Evolutionary conservation across 2,113 vertebrate species (phyloP), one percentile per base, ranked within the genome.

Genomic region (Lophotis ruficrista): DNA sequence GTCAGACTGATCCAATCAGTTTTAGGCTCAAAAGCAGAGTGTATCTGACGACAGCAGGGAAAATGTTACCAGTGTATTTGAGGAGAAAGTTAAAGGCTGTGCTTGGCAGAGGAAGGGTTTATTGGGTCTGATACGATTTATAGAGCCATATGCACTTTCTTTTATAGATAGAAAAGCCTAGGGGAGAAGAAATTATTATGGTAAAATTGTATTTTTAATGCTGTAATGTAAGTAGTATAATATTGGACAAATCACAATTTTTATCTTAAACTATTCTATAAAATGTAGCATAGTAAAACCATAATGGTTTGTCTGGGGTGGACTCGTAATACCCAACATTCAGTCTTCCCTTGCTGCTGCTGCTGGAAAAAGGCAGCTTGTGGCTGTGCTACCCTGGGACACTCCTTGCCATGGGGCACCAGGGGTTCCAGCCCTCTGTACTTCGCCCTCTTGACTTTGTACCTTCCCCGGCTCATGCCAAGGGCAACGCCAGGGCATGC

Each of bases 41-140:
- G 0, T 51, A 19, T 80, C 64, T 86, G 83, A 93, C 1, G 4
- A 23, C 27, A 90, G 58, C 51, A 83, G 30, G 43, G 64, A 84
- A 81, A 88, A 96, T 30, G 62, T 83, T 85, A 53, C 87, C n/a
- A 28, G 30, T 54, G 61, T 68, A 79, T 73, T 79, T 96, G 84
- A 82, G 71, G 65, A 89, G 89, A 77, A 95, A 84, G 71, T 84
- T 90, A 90, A 71, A 96, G 81, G 86, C 69, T 83, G 62, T 69
- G 30, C 60, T 93, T 93, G 89, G 87, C 72, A 76, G 77, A 69
- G 47, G 75, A 93, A 87, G 57, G 71, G 57, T 91, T 96, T 90
- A 94, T 95, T 96, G 14, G 91, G 93, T 94, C 93, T 87, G 76
- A 69, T 91, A 91, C 94, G 94, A 97, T 97, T 97, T 97, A 94